These are phyloP conservation scores for Poicephalus meyeri DNA, from an alignment of 2,113 vertebrate genomes.

Conservation along the genomic window DNA sequence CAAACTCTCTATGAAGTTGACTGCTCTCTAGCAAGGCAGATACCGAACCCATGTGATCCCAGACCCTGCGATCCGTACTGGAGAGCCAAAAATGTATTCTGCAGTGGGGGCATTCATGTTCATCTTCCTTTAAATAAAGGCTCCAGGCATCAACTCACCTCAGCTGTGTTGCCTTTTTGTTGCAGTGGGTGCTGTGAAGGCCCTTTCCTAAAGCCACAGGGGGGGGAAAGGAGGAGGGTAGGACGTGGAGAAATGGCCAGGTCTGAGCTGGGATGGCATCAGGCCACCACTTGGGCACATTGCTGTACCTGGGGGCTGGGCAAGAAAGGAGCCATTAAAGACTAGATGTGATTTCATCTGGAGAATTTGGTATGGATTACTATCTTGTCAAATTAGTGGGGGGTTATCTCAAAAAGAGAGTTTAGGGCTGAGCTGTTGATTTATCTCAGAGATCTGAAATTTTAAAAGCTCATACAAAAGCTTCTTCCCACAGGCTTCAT, in stretches of 20 bases:
- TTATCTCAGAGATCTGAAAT: neutral
- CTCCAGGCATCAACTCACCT: neutral
- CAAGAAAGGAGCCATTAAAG: neutral
- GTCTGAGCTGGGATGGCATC: neutral
- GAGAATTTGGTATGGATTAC: neutral
- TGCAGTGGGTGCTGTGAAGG: neutral
- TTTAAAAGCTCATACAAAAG: neutral
- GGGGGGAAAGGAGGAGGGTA: neutral
- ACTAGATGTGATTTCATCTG: neutral
- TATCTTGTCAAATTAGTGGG: neutral
- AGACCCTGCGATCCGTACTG: rapidly evolving
- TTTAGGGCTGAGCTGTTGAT: neutral
- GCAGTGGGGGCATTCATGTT: rapidly evolving
- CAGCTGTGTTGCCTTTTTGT: neutral
- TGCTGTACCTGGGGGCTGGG: neutral
- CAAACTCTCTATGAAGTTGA: neutral
- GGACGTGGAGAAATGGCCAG: neutral
- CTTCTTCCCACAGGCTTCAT: neutral
- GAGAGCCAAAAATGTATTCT: neutral
- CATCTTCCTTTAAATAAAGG: neutral
- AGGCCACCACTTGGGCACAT: rapidly evolving
- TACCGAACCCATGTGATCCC: neutral
- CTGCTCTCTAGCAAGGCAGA: neutral
- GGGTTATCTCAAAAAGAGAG: neutral
- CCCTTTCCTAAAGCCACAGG: neutral